These are phyloP conservation scores for Neotragus pygmaeus DNA, from an alignment of 2,113 vertebrate species.

Conservation along the genomic window DNA sequence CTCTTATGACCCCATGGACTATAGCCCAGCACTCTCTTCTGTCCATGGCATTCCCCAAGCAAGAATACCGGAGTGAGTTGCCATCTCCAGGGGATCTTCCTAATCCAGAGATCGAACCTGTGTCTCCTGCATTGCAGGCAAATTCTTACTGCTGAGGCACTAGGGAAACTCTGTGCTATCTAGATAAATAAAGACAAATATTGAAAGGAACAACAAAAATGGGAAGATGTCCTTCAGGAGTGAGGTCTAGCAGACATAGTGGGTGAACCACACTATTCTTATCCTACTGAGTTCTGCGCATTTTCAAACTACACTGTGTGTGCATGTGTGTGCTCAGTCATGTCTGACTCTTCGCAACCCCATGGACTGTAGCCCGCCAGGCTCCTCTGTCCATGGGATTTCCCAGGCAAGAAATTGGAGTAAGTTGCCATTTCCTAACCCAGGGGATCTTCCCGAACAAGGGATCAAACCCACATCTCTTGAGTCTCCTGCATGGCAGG, in stretches of 20 bases:
- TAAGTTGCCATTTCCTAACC: not conserved
- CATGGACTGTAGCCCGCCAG: not conserved
- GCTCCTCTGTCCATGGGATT: not conserved
- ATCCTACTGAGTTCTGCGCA: not conserved
- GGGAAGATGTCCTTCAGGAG: accelerated
- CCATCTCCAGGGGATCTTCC: not conserved
- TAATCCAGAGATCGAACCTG: not conserved
- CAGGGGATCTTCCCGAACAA: not conserved
- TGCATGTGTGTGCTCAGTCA: not conserved
- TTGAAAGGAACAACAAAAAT: not conserved
- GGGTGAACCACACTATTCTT: accelerated
- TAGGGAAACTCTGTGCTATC: not conserved
- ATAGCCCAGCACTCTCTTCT: not conserved
- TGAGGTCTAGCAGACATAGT: not conserved
- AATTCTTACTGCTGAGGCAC: not conserved
- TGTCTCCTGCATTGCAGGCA: not conserved
- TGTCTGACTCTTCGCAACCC: not conserved
- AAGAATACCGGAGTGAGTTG: not conserved
- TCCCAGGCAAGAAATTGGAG: not conserved
- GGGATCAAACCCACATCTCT: not conserved
- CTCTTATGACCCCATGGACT: not conserved
- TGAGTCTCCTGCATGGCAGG: not conserved
- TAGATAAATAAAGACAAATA: not conserved
- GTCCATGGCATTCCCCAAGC: not conserved
- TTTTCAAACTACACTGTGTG: not conserved